Base-by-base conservation (phyloP, 2,888 invertebrate species). In the Chirona hameri region DNA sequence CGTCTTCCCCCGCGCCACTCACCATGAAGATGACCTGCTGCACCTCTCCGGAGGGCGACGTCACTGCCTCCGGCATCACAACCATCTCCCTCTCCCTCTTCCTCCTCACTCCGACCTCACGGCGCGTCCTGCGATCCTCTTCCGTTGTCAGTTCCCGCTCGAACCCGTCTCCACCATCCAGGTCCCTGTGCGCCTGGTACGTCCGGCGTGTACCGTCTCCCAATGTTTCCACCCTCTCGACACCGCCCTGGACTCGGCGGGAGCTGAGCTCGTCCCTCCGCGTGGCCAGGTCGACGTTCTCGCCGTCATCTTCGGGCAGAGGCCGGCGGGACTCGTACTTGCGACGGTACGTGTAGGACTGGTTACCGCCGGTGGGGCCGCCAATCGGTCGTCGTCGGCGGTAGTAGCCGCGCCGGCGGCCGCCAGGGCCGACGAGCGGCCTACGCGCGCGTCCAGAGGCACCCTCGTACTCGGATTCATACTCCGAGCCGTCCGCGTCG, bases 21-120 rank as follows among this genome's bases (percentile, higher is more conserved):
- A 76, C 76, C 39, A 76, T 46, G 76, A 18, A 76, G 7, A 76
- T 12, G 24, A 76, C 76, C 46, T 76, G 76, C 1, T 76, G 76
- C 76, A 76, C 76, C 46, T 76, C 46, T 24, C 76, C 76, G 9
- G 76, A 39, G 10, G 10, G 76, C 4, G 72, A 39, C 76, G 83
- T 85, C 52, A 83, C 83, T 18, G 85, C 85, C 81, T 85, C 84
- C 29, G 85, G 84, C 79, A 84, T 84, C 31, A 85, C 84, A n/a
- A 85, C 82, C 27, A 84, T 76, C 80, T 85, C 84, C 79, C 82
- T 82, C 55, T 85, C 84, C 55, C 85, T 82, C 48, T 84, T 83
- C 55, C 85, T 83, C 79, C 83, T 84, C 48, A 81, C 76, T 29
- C 79, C 82, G 29, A 52, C 82, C 0, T 82, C 72, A 21, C 65